A percentile compares a stretch with the other conserved stretches of the same genome.
Conservation (phyloP, 2,888 invertebrate genomes). For the Trisateles emortualis region DNA sequence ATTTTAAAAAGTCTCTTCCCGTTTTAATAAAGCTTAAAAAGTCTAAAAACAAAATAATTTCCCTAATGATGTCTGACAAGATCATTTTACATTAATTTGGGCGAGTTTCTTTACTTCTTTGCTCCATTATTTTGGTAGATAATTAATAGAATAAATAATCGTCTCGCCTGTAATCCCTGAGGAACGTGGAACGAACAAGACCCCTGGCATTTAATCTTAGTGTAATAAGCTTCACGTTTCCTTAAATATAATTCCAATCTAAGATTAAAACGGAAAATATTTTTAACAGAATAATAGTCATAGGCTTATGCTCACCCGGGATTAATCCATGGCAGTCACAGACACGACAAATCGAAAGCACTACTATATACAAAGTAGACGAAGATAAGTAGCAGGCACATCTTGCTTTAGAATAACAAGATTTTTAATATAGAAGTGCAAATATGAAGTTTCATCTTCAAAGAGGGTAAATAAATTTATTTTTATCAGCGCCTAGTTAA, state of each 20-base stretch:
- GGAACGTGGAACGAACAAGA: not conserved
- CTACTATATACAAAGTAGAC: no score
- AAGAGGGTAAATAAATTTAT: no score
- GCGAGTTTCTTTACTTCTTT: slow-evolving; percentile 9
- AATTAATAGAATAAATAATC: slow-evolving; percentile 10
- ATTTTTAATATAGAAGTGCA: no score
- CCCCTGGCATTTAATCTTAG: not conserved
- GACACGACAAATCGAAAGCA: slow-evolving; percentile 5
- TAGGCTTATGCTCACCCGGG: slow-evolving; percentile 6
- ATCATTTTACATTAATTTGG: slow-evolving; percentile 20
- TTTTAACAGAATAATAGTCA: slow-evolving; percentile 2
- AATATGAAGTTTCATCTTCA: no score
- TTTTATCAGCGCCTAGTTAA: no score
- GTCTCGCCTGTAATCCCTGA: not conserved
- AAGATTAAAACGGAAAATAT: not conserved
- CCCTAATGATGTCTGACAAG: slow-evolving; percentile 18
- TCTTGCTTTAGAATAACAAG: no score
- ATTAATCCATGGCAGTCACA: slow-evolving; percentile 5
- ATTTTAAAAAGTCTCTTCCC: not conserved
- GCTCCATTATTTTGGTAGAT: slow-evolving; percentile 7
- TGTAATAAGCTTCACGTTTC: not conserved
- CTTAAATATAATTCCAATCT: not conserved
- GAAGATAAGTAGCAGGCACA: no score
- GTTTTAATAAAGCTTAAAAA: slow-evolving; percentile 20
- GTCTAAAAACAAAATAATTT: slow-evolving; percentile 11